phyloP scores from a whole-genome alignment of 2,797 vertebrate species.

The Liasis olivaceus region DNA sequence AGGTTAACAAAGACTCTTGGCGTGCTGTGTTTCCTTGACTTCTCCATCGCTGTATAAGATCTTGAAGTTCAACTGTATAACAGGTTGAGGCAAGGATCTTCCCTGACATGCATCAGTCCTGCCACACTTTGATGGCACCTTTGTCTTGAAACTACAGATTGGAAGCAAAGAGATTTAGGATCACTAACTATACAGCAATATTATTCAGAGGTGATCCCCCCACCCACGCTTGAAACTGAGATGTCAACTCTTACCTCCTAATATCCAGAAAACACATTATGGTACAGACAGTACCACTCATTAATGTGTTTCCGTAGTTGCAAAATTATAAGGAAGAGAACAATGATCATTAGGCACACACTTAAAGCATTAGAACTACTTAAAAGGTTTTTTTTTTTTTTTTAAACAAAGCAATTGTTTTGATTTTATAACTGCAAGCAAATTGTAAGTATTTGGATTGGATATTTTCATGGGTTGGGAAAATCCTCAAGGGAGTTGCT shows the following conservation, averaged over 20 bases:
- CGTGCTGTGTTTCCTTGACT: neutral
- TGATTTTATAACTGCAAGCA: neutral
- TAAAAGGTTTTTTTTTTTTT: neutral
- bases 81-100: neutral
- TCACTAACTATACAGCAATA: neutral
- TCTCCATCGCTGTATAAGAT: neutral
- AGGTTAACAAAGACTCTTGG: neutral
- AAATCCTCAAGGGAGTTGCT: neutral
- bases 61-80: neutral
- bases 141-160: neutral
- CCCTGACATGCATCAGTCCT: neutral
- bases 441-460: neutral
- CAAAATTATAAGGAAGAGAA: neutral
- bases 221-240: neutral
- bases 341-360: neutral
- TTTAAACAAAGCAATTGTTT: neutral
- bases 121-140: too few relatives aligned
- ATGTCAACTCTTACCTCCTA: neutral
- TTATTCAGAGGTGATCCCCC: neutral
- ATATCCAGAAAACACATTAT: conserved; percentile 1
- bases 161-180: neutral
- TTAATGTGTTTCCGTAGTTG: neutral
- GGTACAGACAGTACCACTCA: neutral
- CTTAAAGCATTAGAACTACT: neutral
- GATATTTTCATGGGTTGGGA: neutral